These are phyloP conservation scores for Phyllostomus hastatus DNA, from an alignment of 2,113 vertebrate species.

Conservation along the genomic window DNA sequence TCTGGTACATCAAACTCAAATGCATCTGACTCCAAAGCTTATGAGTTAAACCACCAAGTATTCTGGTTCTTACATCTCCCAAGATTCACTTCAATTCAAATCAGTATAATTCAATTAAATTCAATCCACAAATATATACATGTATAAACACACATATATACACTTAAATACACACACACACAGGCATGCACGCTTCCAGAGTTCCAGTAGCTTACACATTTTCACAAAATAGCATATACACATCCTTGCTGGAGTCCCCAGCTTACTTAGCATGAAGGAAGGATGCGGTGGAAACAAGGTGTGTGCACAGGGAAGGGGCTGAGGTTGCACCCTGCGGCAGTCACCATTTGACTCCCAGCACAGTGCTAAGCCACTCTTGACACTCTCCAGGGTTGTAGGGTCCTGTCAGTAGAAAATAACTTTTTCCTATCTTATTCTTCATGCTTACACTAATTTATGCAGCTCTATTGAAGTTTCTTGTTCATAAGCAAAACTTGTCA, in stretches of 20 bases:
- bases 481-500: conserved; percentile 52
- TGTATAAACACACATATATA: too few relatives aligned
- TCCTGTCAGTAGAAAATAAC: conserved; percentile 18
- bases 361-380: not conserved
- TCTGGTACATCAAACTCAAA: not conserved
- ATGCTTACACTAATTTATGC: conserved; percentile 29
- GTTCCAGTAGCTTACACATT: not conserved
- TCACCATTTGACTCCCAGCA: not conserved
- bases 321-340: not conserved
- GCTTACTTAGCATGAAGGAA: not conserved
- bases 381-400: not conserved
- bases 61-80: not conserved
- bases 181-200: not conserved
- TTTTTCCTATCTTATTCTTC: not conserved
- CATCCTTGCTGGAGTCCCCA: not conserved
- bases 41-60: not conserved
- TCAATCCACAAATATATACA: not conserved
- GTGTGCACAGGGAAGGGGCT: not conserved
- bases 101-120: not conserved
- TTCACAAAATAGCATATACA: not conserved
- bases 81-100: not conserved
- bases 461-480: conserved; percentile 21
- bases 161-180: too few relatives aligned
- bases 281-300: not conserved
- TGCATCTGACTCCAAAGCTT: not conserved